Evolutionary conservation across 2,888 invertebrate genomes (phyloP), one percentile per base, ranked within the genome.

Genomic region (Chirona hameri): DNA sequence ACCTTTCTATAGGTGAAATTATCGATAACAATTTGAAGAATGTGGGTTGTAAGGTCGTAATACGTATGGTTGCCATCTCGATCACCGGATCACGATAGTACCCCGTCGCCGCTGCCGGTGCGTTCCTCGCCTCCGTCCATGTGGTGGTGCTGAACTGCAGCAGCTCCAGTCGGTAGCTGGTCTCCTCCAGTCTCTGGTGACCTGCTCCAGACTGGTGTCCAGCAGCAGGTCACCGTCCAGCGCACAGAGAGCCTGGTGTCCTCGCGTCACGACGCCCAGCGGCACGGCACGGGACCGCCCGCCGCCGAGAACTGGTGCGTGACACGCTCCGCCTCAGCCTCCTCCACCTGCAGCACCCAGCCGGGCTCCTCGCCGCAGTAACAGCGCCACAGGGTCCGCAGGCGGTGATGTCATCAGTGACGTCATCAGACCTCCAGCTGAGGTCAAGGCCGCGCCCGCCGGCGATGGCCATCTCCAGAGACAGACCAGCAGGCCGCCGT

Each of bases 391-490:
- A 93, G 92, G 52, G 1, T 52, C 52, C 52, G 52, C 18, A 12
- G 48, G 48, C 48, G 48, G 48, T 10, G 48, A 7, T 12, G 48
- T 12, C 48, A 18, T 2, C 12, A 12, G 12, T 18, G 72, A 82
- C 81, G n/a, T 46, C 82, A 60, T 84, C 84, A 82, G 84, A 85
- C 14, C 84, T 81, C 81, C 48, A 85, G 79, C 24, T 15, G n/a
- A 79, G 87, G 27, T 91, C 89, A 27, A 97, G 86, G 0, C 97
- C 97, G 85, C 93, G 92, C 83, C 97, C 90, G 65, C 98, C 98
- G 83, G 93, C 97, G 87, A 99, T 95, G n/a, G 95, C 94, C 98
- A 99, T 98, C 89, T 99, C 99, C 83, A 99, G 87, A 96, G 88
- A 86, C 96, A 95, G 0, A 95, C 94, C 76, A 99, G 90, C 57